phyloP scores from a whole-genome alignment of 2,888 invertebrate species.

The Unio pictorum region DNA sequence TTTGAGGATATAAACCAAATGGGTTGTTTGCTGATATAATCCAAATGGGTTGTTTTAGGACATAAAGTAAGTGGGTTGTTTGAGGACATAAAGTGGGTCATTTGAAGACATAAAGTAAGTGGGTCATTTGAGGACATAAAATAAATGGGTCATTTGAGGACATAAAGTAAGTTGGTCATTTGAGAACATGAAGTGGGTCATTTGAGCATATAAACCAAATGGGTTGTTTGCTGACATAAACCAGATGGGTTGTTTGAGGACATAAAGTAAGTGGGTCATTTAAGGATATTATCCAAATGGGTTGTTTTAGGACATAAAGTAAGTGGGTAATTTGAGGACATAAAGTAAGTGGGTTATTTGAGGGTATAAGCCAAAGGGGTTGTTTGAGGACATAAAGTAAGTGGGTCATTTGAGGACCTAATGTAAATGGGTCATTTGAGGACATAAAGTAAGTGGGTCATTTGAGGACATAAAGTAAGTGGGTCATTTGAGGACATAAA shows the following conservation, averaged over 20 bases:
- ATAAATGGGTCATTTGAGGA: no score
- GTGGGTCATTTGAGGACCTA: not conserved
- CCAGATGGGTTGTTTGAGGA: conserved; percentile 36
- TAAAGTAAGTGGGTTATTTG: not conserved
- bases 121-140: not conserved
- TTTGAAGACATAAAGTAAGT: no score
- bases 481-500: no score
- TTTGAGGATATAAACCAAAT: conserved; percentile 16
- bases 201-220: no score
- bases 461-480: no score
- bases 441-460: not conserved
- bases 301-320: conserved; percentile 27
- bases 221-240: no score
- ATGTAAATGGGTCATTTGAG: not conserved
- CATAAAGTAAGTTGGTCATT: no score
- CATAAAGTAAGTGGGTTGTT: not conserved
- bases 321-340: not conserved
- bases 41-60: not conserved
- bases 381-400: conserved; percentile 11
- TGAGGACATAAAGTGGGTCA: no score
- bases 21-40: not conserved
- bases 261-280: conserved; percentile 39
- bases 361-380: not conserved
- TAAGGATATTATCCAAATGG: conserved; percentile 25
- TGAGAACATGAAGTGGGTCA: no score